A percentile compares a stretch with the other conserved stretches of the same genome.
Evolutionary conservation across 2,888 invertebrate genomes (phyloP).

Genomic region (Cepaea hortensis): DNA sequence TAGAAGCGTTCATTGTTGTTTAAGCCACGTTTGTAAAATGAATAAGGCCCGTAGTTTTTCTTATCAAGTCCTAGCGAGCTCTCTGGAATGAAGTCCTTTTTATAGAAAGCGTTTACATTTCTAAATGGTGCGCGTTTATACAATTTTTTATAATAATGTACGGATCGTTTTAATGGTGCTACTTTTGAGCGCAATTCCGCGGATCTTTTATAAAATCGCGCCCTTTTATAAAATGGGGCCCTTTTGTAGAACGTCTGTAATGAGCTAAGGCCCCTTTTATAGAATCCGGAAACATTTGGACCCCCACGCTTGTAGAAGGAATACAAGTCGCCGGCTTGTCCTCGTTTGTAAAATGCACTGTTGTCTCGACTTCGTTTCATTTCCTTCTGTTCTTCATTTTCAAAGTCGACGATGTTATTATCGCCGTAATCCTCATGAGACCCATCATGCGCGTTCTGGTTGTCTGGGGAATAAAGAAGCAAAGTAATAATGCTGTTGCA

Average conservation of each 20-base stretch:
- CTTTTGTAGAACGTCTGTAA: not conserved
- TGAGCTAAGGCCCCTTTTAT: not conserved
- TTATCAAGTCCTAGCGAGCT: not conserved
- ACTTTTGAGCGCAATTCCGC: not conserved
- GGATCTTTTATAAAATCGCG: not conserved
- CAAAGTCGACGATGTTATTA: not conserved
- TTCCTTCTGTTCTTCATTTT: not conserved
- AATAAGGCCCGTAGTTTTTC: not conserved
- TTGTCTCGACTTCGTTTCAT: not conserved
- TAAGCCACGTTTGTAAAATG: not conserved
- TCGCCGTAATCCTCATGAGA: not conserved
- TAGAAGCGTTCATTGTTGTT: not conserved
- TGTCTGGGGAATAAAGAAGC: no score
- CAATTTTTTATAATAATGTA: not conserved
- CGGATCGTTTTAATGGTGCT: not conserved
- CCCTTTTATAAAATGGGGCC: no score
- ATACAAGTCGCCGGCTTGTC: not conserved
- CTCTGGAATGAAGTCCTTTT: no score
- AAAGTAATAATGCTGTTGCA: no score
- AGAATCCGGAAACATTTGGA: not conserved
- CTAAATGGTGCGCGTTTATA: not conserved
- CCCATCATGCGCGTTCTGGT: not conserved
- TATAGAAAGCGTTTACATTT: not conserved
- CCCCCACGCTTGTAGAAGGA: not conserved
- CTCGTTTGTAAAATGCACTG: slow-evolving; percentile 9